Evolutionary conservation across 2,797 vertebrate species (phyloP), one percentile per base, ranked within the genome.

Genomic region (Anguilla marmorata): DNA sequence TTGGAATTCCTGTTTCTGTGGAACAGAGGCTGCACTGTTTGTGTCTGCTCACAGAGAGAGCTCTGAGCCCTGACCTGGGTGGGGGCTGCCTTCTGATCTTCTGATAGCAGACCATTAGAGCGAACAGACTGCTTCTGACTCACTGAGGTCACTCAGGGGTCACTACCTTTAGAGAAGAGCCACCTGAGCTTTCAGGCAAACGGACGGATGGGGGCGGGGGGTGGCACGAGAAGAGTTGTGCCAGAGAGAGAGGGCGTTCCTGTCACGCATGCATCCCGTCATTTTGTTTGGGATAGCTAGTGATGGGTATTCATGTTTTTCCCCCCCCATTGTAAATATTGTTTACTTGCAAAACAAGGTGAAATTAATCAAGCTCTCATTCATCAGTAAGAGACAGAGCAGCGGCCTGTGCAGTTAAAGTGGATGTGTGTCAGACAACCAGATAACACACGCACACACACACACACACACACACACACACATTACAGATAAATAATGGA

Each of bases 351-450:
- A 41, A 41, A 79, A 79, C 37, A 45, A 27, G 11, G 33, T 82
- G 79, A 50, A 82, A n/a, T 37, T 16, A 14, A 37, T 79, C 12
- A 7, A 45, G 79, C 79, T 48, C 45, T 50, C 45, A 50, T 21
- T 82, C 41, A n/a, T n/a, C 9, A 19, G 19, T 45, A 79, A 88
- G 5, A 27, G 11, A 85, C 85, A 74, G 5, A 85, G 87, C 37
- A 8, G 79, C 2, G 33, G 60, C 83, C 79, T 91, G 85, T 14
- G 14, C 87, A 72, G 84, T 85, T 27, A 85, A n/a, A 11, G 6
- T 50, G 45, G 21, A 45, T 7, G 19, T 41, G 33, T 45, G 76
- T 80, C 9, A 41, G 14, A 45, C 30, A 80, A 16, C 33, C 16
- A 80, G 33, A 80, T 5, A 79, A 79, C 33, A 41, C 63, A n/a